Evolutionary conservation across 2,797 vertebrate species (phyloP).

Genomic region (Gadopsis marmoratus): DNA sequence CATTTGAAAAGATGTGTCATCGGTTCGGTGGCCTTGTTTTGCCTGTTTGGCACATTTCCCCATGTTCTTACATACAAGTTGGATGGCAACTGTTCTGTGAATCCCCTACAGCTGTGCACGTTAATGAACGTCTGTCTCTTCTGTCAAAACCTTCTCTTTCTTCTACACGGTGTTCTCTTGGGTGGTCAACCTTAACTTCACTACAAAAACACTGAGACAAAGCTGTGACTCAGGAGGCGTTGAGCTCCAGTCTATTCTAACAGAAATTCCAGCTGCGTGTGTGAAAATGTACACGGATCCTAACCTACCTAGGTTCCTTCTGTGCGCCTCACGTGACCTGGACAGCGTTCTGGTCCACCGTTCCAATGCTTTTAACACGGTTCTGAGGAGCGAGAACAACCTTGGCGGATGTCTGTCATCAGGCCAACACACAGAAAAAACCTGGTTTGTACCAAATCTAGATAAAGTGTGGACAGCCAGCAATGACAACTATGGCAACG

Average conservation of each 20-base stretch:
- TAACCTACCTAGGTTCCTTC: neutral
- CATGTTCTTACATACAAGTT: neutral
- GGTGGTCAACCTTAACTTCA: neutral
- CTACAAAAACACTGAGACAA: neutral
- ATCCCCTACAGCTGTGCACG: conserved; percentile 26
- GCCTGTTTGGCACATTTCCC: neutral
- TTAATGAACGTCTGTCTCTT: conserved; percentile 23
- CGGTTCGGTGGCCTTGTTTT: neutral
- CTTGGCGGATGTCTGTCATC: neutral
- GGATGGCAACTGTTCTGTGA: neutral
- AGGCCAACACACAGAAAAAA: neutral
- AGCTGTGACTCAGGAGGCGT: neutral
- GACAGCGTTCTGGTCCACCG: neutral
- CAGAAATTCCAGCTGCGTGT: neutral
- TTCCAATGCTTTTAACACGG: neutral
- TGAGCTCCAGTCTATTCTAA: neutral
- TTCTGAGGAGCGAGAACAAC: neutral
- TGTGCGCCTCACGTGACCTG: neutral
- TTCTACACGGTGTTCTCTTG: neutral
- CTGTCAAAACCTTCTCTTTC: conserved; percentile 9
- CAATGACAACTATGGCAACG: neutral
- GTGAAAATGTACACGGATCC: neutral
- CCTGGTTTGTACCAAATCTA: neutral
- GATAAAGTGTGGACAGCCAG: neutral
- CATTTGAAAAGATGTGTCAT: neutral